Conservation (phyloP, 2,888 invertebrate species). For the Dicycla oo region DNA sequence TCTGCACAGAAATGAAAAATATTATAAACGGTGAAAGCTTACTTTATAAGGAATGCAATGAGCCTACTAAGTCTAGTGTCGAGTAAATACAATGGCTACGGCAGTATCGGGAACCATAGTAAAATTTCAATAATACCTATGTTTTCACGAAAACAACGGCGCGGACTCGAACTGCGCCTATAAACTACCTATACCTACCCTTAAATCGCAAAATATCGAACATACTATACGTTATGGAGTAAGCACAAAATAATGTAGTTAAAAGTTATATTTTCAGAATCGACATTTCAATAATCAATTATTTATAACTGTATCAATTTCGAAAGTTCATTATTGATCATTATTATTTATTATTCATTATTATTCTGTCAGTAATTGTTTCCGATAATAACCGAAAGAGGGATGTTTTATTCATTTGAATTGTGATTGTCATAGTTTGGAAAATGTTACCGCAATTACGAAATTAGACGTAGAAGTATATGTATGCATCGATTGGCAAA, state of each 20-base stretch:
- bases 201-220: neutral
- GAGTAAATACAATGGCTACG: too few species aligned
- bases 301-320: neutral
- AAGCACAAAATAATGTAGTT: neutral
- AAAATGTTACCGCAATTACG: neutral
- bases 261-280: neutral
- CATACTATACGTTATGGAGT: neutral
- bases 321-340: neutral
- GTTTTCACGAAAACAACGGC: too few species aligned
- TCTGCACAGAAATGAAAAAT: too few species aligned
- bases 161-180: too few species aligned
- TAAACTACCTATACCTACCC: too few species aligned
- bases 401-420: neutral
- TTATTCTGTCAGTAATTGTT: neutral
- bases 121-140: too few species aligned
- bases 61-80: too few species aligned
- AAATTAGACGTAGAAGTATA: neutral
- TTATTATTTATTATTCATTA: too few species aligned
- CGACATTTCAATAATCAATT: neutral
- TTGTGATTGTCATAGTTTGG: neutral
- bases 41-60: too few species aligned
- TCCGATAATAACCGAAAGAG: neutral
- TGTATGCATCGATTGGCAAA: neutral
- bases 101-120: too few species aligned
- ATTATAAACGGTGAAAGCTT: too few species aligned